Percentiles rank a stretch among this genome's conserved stretches.
phyloP scores from a whole-genome alignment of 2,797 vertebrate genomes.

The Sebastes aleutianus region DNA sequence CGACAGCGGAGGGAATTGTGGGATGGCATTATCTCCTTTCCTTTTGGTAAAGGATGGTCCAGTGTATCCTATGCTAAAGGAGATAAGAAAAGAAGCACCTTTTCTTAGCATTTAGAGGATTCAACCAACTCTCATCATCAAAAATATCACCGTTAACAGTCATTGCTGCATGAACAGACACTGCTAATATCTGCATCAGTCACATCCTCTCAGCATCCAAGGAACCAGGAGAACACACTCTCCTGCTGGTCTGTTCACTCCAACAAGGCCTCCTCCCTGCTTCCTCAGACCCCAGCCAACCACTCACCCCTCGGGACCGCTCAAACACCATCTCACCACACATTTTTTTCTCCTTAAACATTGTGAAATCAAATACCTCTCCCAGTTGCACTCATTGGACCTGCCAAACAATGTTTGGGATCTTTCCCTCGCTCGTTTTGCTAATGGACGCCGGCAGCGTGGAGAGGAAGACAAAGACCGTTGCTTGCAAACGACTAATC shows the following conservation, averaged over 20 bases:
- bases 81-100: background rate
- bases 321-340: slow-evolving; percentile 63
- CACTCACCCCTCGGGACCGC: slow-evolving; percentile 38
- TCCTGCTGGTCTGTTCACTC: slow-evolving; percentile 2
- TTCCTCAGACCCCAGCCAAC: slow-evolving; percentile 49
- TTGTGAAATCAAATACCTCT: slow-evolving; percentile 77
- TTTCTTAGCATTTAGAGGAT: background rate
- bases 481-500: slow-evolving; percentile 7
- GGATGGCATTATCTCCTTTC: too few species aligned
- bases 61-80: background rate
- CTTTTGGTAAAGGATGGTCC: background rate
- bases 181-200: slow-evolving; percentile 1
- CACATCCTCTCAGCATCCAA: background rate
- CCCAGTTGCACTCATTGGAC: slow-evolving; percentile 55
- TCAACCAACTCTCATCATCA: background rate
- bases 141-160: background rate
- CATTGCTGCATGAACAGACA: background rate
- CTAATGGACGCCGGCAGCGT: background rate
- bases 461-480: slow-evolving; percentile 32
- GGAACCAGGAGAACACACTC: background rate
- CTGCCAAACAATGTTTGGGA: slow-evolving; percentile 65
- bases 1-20: too few species aligned
- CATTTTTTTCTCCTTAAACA: slow-evolving; percentile 73
- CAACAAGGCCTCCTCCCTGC: slow-evolving; percentile 28
- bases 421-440: slow-evolving; percentile 23